Percentiles rank a stretch among this genome's conserved stretches.
Conservation (phyloP, 2,888 invertebrate species). For the Ennomos fuscantarius region DNA sequence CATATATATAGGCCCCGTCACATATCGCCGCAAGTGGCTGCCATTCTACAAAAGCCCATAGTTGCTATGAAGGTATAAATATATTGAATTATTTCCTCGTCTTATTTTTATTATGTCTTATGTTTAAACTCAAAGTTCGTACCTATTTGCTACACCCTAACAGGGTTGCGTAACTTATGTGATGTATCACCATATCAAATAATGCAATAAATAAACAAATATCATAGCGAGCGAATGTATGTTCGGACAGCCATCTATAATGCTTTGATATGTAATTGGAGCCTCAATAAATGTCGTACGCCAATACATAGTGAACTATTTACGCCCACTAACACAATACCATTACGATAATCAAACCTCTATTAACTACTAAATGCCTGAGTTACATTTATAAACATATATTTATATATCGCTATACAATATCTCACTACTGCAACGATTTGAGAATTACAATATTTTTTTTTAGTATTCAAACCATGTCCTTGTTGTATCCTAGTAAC, state of each 20-base stretch:
- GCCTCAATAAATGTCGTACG: conserved; percentile 39
- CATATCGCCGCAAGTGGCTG: conserved; percentile 37
- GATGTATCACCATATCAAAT: too few species aligned
- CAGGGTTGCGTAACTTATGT: too few species aligned
- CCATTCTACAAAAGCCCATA: too few species aligned
- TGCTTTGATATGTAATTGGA: too few species aligned
- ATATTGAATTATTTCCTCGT: too few species aligned
- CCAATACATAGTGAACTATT: conserved; percentile 56
- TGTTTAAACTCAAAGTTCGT: too few species aligned
- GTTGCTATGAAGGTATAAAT: too few species aligned
- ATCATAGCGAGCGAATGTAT: too few species aligned
- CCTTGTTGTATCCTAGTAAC: conserved; percentile 36
- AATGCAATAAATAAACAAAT: too few species aligned
- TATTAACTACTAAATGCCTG: conserved; percentile 79
- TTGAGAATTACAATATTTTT: conserved; percentile 45
- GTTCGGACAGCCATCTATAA: too few species aligned
- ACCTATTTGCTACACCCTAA: too few species aligned
- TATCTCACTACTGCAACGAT: conserved; percentile 70
- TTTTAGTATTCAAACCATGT: conserved; percentile 48
- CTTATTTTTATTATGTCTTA: too few species aligned
- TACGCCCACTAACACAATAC: conserved; percentile 76
- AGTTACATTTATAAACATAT: conserved; percentile 70
- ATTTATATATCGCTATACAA: conserved; percentile 56
- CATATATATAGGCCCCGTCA: neutral
- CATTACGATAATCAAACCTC: conserved; percentile 62